Evolutionary conservation across 2,888 invertebrate genomes (phyloP), one percentile per base, ranked within the genome.

Genomic region (Parnassius smintheus): DNA sequence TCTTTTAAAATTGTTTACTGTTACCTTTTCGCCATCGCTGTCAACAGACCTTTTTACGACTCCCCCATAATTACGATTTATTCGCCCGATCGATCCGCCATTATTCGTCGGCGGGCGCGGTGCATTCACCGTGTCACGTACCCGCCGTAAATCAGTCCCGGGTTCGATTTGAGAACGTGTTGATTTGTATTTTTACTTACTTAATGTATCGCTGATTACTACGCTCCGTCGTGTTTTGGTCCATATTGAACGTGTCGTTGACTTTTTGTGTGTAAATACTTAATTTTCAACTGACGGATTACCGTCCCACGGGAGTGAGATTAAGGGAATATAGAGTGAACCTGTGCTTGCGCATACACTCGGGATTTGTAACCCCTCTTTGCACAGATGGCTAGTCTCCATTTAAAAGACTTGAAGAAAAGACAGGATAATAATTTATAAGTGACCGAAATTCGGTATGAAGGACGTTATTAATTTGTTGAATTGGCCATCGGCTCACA

Each of bases 151-250:
- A 67, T 68, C 67, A 65, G 52, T 22, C 50, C 63, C 59, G 69
- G 65, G 68, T 69, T 62, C 68, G 68, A 70, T 72, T 71, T 69
- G 56, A 70, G 57, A 53, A 59, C 56, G 55, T 60, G 59, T 64
- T 49, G 53, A 66, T 66, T 67, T 67, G 67, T 63, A 67, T 66
- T 66, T 67, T 67, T 62, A 64, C 59, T 55, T 25, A 50, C 53
- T 18, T 63, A 63, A 63, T 59, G 55, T 56, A 54, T n/a, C 59
- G 56, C 53, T 54, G 62, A 62, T 58, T 62, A 44, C 62, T 41
- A 44, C 56, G 55, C 22, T 35, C 35, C 35, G 35, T 35, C 35
- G 35, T 4, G 35, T 35, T 35, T 35, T 35, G 35, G 35, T 35
- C 7, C 2, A 25, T 25, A 25, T 25, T 25, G 25, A 25, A 25